A percentile compares a stretch with the other conserved stretches of the same genome.
Conservation (phyloP, 35 echinoderm and acorn worm genomes). For the Nesometra sesokonis region DNA sequence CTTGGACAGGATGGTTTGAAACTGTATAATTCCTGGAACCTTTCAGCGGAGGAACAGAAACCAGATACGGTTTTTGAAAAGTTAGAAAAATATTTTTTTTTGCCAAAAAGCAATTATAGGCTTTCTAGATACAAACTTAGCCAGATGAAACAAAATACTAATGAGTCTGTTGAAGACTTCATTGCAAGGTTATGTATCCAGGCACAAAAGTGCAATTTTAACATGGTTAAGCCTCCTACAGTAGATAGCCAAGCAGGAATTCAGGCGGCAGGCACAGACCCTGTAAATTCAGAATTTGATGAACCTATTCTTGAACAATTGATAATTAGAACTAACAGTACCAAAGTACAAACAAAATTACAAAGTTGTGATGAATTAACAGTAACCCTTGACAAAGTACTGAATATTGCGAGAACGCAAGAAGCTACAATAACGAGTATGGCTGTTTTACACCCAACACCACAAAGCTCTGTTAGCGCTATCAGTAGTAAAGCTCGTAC, state of each 20-base stretch:
- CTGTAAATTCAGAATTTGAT: background rate
- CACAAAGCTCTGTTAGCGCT: no score
- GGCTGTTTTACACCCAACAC: no score
- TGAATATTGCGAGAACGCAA: no score
- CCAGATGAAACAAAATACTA: no score
- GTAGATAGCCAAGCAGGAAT: background rate
- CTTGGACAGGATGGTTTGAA: background rate
- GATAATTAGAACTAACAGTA: background rate
- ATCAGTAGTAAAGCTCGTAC: no score
- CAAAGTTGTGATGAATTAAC: no score
- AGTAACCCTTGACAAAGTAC: no score
- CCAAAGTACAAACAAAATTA: background rate
- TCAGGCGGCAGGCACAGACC: background rate
- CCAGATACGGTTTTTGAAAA: background rate
- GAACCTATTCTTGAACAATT: background rate
- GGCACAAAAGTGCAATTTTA: no score
- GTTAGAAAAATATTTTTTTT: background rate
- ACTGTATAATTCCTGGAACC: background rate
- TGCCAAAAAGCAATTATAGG: background rate
- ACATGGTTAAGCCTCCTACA: background rate
- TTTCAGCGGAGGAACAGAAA: background rate
- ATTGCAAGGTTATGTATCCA: no score
- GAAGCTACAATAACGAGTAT: no score
- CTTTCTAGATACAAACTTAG: background rate
- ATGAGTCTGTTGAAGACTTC: no score